Evolutionary conservation across 2,888 invertebrate genomes (phyloP), one percentile per base, ranked within the genome.

Genomic region (Hypsopygia costalis): DNA sequence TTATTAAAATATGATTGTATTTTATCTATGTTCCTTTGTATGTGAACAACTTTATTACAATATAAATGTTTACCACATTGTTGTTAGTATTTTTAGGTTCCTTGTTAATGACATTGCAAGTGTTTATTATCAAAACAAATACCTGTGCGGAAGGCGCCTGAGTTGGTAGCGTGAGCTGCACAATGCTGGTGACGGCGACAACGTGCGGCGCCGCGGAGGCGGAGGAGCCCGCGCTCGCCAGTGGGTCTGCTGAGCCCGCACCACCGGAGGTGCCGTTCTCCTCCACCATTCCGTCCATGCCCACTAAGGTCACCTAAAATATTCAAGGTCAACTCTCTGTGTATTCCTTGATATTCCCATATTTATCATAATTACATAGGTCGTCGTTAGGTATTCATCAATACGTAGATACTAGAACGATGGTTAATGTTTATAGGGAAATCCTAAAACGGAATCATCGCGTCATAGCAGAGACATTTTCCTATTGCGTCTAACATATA

Each of bases 261-360:
- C 82, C 78, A 51, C 78, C 75, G 55, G 79, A 70, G 55, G 83
- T 81, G 66, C 95, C 95, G 83, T 95, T 96, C 92, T 96, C 96
- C 91, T 96, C 96, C 87, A 95, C 96, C 94, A 96, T 95, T 90
- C 94, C 94, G 91, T 96, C 96, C 96, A 96, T 96, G 91, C 90
- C 91, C 77, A 80, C 76, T 74, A 73, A 76, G 78, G 90, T 91
- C 91, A 91, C 92, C 93, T 93, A 90, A 81, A 89, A 90, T 86
- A 81, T 88, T 89, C 91, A 90, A 89, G 86, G 86, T 83, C 88
- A 81, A 76, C 79, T 69, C 65, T 79, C 77, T 77, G 73, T 74
- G 76, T 79, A 81, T 80, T 78, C 77, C 82, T 72, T 67, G 69
- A 62, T 77, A 66, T 63, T 68, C 62, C 62, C 55, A 64, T 61